These are phyloP conservation scores for Bradypus variegatus DNA, from an alignment of 2,797 vertebrate genomes.

Conservation along the genomic window DNA sequence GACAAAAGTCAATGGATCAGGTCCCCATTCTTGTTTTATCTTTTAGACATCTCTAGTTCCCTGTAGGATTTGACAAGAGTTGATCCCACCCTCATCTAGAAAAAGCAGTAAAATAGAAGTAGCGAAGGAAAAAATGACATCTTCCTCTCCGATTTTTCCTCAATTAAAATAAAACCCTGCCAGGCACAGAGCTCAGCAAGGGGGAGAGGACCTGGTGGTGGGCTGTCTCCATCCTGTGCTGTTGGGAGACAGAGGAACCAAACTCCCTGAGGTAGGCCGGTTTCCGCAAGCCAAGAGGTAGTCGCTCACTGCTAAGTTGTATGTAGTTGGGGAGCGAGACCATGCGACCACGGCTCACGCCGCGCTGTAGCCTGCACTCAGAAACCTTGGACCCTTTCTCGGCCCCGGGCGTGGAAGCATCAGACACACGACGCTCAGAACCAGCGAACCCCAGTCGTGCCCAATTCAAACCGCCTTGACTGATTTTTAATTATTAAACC, in stretches of 20 bases:
- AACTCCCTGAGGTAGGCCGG: too few relatives aligned
- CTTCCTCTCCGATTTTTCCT: neutral
- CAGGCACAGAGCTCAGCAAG: neutral
- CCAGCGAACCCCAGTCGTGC: accelerated
- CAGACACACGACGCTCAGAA: neutral
- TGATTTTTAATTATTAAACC: too few relatives aligned
- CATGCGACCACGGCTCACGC: neutral
- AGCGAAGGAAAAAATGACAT: neutral
- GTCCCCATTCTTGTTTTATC: neutral
- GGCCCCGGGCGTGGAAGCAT: neutral
- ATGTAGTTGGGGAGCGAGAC: neutral
- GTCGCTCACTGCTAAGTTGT: conserved; percentile 30
- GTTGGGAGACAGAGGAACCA: neutral
- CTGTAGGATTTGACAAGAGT: neutral
- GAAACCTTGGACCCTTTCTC: neutral
- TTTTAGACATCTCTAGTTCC: conserved; percentile 18
- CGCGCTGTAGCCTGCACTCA: neutral
- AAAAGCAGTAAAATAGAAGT: neutral
- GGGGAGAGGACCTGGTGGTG: neutral
- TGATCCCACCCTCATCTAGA: neutral
- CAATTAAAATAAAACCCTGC: neutral
- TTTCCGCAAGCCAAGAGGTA: neutral
- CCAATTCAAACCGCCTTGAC: conserved; percentile 19
- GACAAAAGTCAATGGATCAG: neutral
- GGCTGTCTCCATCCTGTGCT: neutral